Evolutionary conservation across 2,113 vertebrate species (phyloP).

Genomic region (Rutilus rutilus): DNA sequence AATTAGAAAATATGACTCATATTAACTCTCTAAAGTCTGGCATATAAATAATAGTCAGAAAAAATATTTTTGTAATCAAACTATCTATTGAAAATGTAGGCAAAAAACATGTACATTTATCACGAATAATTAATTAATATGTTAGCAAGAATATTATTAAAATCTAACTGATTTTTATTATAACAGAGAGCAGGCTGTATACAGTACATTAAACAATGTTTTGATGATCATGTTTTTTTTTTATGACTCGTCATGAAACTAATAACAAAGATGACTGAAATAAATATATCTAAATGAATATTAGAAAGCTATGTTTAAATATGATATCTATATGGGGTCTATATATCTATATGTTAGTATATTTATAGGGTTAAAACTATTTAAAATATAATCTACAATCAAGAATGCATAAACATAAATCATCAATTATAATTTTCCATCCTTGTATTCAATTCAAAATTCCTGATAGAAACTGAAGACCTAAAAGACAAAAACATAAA

Average conservation of each 20-base stretch:
- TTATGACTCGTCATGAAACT: background rate
- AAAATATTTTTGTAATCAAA: no score
- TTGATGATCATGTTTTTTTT: background rate
- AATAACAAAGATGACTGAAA: background rate
- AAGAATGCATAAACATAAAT: background rate
- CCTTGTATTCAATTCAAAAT: background rate
- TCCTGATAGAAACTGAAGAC: slow-evolving; percentile 1
- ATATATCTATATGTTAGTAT: no score
- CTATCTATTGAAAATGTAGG: no score
- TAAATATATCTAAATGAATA: background rate
- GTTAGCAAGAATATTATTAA: background rate
- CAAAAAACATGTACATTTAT: background rate
- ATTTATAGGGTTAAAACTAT: background rate
- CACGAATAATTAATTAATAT: background rate
- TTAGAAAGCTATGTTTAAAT: background rate
- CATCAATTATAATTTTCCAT: background rate
- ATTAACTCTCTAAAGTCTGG: background rate
- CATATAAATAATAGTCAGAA: background rate
- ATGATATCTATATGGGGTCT: background rate
- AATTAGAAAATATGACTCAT: background rate
- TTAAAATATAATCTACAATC: background rate
- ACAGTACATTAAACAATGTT: background rate
- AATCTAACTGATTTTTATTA: background rate
- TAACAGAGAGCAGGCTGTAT: background rate
- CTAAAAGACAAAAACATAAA: background rate